A percentile compares a stretch with the other conserved stretches of the same genome.
Evolutionary conservation across 2,797 vertebrate genomes (phyloP).

Genomic region (Chrosomus eos): DNA sequence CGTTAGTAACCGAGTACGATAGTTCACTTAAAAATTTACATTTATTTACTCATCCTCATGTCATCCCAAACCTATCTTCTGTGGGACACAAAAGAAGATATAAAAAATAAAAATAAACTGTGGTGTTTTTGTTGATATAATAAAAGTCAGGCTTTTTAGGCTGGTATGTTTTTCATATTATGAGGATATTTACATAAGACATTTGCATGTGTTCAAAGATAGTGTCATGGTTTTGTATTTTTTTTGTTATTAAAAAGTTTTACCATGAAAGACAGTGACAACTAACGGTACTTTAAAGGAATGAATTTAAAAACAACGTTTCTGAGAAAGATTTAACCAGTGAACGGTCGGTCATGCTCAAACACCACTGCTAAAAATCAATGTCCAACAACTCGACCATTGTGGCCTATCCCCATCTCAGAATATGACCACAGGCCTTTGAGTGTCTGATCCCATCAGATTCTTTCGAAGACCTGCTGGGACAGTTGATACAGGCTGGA

Average conservation of each 20-base stretch:
- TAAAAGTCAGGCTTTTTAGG: neutral
- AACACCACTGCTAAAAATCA: neutral
- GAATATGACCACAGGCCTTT: neutral
- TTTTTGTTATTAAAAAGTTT: neutral
- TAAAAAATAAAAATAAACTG: no score
- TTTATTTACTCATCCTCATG: neutral
- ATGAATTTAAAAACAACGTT: neutral
- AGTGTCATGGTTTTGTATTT: neutral
- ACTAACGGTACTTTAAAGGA: neutral
- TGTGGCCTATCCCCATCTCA: neutral
- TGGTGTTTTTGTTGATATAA: neutral
- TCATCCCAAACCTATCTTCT: neutral
- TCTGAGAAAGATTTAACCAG: neutral
- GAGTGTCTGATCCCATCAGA: conserved; percentile 28
- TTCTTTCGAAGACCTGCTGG: neutral
- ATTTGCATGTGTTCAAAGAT: neutral
- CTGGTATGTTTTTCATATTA: neutral
- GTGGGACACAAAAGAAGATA: neutral
- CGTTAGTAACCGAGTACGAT: neutral
- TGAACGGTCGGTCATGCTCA: neutral
- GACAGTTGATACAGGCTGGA: conserved; percentile 9
- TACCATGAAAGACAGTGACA: neutral
- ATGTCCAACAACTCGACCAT: neutral
- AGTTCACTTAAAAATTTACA: neutral
- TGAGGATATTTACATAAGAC: neutral